Base-by-base conservation (phyloP, 1,140 invertebrate genomes). In the Neodiprion pinetum region DNA sequence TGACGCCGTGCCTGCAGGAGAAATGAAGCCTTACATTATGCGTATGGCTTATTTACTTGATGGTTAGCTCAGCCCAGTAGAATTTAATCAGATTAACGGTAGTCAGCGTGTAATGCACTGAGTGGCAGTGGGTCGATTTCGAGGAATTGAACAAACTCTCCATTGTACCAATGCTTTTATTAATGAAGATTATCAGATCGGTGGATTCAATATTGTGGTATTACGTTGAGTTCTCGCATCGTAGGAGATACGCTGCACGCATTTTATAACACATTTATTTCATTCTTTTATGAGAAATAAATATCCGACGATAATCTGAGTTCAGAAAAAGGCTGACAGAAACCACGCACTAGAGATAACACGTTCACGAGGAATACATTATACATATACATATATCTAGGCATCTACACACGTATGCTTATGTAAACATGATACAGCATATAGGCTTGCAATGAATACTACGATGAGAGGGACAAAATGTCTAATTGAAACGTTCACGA, bases 241-340 rank as follows among this genome's bases (percentile, higher is more conserved):
- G 53, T 17, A 61, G 11, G 53, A 61, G 28, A 40, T 40, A 40
- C 28, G 28, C 53, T 61, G 11, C n/a, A 61, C 50, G 53, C 9
- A 61, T 61, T 17, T 61, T 61, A 61, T 61, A 61, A 61, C n/a
- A 61, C 53, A 61, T 61, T 61, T 61, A 61, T 61, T 61, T 40
- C 28, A 2, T 40, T 40, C 1, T 40, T 40, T 40, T 40, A 2
- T 40, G 1, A 40, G 28, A 5, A 40, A 40, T 40, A 40, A 40
- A 40, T 40, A 40, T 40, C 1, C 28, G 3, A 9, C 53, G 8
- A 61, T 61, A 14, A 61, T 12, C 11, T 0, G 11, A 61, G 53
- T 61, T 17, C 11, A 61, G 9, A 61, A 14, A 17, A 12, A 14
- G 53, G 11, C 11, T 61, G 53, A 61, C 53, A 61, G 11, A 12